phyloP scores from a whole-genome alignment of 1,140 invertebrate genomes.

The Akabosia matsudoensis region DNA sequence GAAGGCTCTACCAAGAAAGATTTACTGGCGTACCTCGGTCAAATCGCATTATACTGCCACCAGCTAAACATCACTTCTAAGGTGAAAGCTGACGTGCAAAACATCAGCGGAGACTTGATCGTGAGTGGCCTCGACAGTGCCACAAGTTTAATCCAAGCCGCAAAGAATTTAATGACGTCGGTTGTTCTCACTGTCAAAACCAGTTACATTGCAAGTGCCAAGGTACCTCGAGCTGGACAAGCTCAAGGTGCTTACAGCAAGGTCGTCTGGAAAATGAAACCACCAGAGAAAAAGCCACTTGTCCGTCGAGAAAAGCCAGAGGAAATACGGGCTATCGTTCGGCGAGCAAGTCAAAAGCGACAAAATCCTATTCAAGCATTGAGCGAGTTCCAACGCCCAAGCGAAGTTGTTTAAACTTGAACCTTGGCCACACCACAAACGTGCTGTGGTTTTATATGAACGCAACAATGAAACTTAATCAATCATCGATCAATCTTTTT shows the following conservation, averaged over 20 bases:
- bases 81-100: slow-evolving; percentile 68
- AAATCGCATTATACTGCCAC: slow-evolving; percentile 64
- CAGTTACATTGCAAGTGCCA: slow-evolving; percentile 67
- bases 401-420: slow-evolving; percentile 49
- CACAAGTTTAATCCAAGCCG: slow-evolving; percentile 65
- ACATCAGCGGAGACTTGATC: slow-evolving; percentile 63
- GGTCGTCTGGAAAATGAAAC: slow-evolving; percentile 67
- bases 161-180: slow-evolving; percentile 68
- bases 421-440: neutral
- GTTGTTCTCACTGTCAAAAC: slow-evolving; percentile 66
- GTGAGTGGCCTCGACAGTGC: slow-evolving; percentile 65
- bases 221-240: slow-evolving; percentile 50
- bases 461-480: slow-evolving; percentile 19
- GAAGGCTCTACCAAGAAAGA: slow-evolving; percentile 66
- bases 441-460: neutral
- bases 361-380: slow-evolving; percentile 54
- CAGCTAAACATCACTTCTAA: slow-evolving; percentile 68
- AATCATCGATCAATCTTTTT: neutral
- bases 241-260: slow-evolving; percentile 51
- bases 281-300: slow-evolving; percentile 66
- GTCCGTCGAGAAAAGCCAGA: slow-evolving; percentile 59
- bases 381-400: slow-evolving; percentile 55
- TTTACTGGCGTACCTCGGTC: slow-evolving; percentile 61
- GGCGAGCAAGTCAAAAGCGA: slow-evolving; percentile 58
- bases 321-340: slow-evolving; percentile 57